Percentiles rank a stretch among this genome's conserved stretches.
These are phyloP conservation scores for Enteromius mattozi DNA, from an alignment of 2,797 vertebrate species.

Conservation along the genomic window DNA sequence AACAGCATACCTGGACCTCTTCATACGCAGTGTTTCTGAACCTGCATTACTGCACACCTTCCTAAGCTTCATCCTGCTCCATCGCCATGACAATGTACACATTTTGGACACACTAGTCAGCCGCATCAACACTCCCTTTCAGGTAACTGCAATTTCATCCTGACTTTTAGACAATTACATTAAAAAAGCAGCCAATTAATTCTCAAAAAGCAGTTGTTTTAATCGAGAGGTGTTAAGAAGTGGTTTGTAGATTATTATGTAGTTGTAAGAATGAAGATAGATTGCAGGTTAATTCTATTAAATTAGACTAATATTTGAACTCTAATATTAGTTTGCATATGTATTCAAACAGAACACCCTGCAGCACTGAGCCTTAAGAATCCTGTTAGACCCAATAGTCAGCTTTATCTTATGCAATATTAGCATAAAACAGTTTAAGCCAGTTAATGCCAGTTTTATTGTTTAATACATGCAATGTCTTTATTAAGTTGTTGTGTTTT, in stretches of 20 bases:
- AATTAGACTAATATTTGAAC: slow-evolving; percentile 5
- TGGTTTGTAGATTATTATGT: not conserved
- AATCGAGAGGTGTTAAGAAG: not conserved
- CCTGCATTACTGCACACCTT: slow-evolving; percentile 93
- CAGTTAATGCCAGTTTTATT: slow-evolving; percentile 5
- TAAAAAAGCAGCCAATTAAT: not conserved
- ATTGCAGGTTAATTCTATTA: not conserved
- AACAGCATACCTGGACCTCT: slow-evolving; percentile 95
- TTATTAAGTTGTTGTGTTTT: not conserved
- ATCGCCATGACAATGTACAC: slow-evolving; percentile 91
- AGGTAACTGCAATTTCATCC: slow-evolving; percentile 73
- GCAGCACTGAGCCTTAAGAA: slow-evolving; percentile 9
- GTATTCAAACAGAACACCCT: slow-evolving; percentile 6
- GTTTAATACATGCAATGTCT: not conserved
- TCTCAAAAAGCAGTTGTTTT: not conserved
- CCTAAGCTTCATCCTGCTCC: slow-evolving; percentile 93
- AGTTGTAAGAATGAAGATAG: not conserved
- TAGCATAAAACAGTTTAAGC: not conserved
- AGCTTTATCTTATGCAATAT: not conserved
- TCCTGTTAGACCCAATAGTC: not conserved
- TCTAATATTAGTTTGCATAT: slow-evolving; percentile 20
- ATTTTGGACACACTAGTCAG: slow-evolving; percentile 95
- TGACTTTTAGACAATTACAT: not conserved
- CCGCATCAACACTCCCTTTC: slow-evolving; percentile 96
- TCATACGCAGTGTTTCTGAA: slow-evolving; percentile 90